Base-by-base conservation (phyloP, 2,113 vertebrate species). In the Saguinus midas region DNA sequence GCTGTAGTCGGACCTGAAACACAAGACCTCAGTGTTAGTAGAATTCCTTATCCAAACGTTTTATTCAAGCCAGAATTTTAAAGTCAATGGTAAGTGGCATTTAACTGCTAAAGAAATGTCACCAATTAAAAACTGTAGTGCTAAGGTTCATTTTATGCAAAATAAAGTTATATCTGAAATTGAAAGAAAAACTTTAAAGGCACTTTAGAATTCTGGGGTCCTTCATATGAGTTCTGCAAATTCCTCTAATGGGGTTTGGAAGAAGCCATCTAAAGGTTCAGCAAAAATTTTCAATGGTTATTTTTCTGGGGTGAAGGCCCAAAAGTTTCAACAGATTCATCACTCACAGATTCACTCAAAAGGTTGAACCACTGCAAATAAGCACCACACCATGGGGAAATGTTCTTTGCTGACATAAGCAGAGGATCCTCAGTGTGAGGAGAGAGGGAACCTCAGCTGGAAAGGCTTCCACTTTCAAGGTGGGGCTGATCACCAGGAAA, bases 1-100 rank as follows among this genome's bases (percentile, higher is more conserved):
- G 98, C 99, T 99, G 99, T 99, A 99, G 98, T 99, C 99, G 87
- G 99, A 99, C 99, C 99, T 99, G 99, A 93, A 99, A 99, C 84
- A 98, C 43, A 99, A 98, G 85, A 97, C 37, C 92, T 86, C 57
- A 75, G 94, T 95, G 14, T 98, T 98, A 98, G 96, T 9, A 89
- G 32, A 11, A 45, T 84, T 88, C 78, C 94, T 95, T 83, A 70
- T n/a, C 40, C 45, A 89, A 85, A 73, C 68, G 32, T 85, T 66
- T 85, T 85, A 78, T 29, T 87, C 57, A 83, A 52, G 6, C 12
- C 72, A 79, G 25, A 52, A 68, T 82, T 87, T 80, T 76, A 66
- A 70, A n/a, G 20, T 91, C 76, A 43, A 37, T 55, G 35, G n/a
- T 29, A 40, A 86, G 50, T 18, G 88, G 32, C 40, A 40, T 81